These are phyloP conservation scores for Condylostylus longicornis DNA, from an alignment of 1,140 invertebrate species.

Conservation along the genomic window DNA sequence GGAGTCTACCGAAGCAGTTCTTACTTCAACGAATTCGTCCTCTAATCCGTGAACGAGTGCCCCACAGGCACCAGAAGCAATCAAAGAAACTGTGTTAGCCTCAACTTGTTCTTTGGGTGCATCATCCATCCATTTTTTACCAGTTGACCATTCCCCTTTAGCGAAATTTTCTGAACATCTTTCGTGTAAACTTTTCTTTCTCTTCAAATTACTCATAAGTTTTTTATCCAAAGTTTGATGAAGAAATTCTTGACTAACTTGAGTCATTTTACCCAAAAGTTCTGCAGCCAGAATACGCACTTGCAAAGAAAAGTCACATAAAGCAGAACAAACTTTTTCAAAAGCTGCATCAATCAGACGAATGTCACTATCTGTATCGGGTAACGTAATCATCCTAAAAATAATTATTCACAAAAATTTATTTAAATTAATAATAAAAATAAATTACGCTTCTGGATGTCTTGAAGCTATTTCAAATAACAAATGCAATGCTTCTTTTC, in stretches of 20 bases:
- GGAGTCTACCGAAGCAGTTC: slow-evolving; percentile 87
- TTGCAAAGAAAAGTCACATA: slow-evolving; percentile 81
- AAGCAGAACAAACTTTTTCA: slow-evolving; percentile 81
- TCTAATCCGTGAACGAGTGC: slow-evolving; percentile 97
- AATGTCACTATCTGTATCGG: slow-evolving; percentile 57
- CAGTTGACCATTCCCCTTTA: slow-evolving; percentile 79
- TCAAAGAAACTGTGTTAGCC: slow-evolving; percentile 64
- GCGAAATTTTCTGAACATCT: slow-evolving; percentile 61
- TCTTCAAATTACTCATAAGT: slow-evolving; percentile 90
- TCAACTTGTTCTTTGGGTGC: slow-evolving; percentile 62
- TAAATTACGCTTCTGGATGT: slow-evolving; percentile 66
- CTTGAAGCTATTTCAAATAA: slow-evolving; percentile 72
- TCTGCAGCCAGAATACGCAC: slow-evolving; percentile 68
- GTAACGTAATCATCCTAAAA: slow-evolving; percentile 47
- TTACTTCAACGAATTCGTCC: slow-evolving; percentile 93
- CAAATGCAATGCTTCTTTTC: slow-evolving; percentile 69
- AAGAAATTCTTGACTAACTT: slow-evolving; percentile 77
- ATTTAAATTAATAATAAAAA: neutral
- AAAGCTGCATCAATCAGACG: slow-evolving; percentile 93
- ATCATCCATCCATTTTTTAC: slow-evolving; percentile 83
- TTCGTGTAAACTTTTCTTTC: slow-evolving; percentile 69
- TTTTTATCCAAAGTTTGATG: slow-evolving; percentile 97
- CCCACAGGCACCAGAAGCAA: slow-evolving; percentile 88
- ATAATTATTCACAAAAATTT: slow-evolving; percentile 8
- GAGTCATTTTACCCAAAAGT: slow-evolving; percentile 69